These are phyloP conservation scores for Sterrhoptilus dennistouni DNA, from an alignment of 2,113 vertebrate species.

Conservation along the genomic window DNA sequence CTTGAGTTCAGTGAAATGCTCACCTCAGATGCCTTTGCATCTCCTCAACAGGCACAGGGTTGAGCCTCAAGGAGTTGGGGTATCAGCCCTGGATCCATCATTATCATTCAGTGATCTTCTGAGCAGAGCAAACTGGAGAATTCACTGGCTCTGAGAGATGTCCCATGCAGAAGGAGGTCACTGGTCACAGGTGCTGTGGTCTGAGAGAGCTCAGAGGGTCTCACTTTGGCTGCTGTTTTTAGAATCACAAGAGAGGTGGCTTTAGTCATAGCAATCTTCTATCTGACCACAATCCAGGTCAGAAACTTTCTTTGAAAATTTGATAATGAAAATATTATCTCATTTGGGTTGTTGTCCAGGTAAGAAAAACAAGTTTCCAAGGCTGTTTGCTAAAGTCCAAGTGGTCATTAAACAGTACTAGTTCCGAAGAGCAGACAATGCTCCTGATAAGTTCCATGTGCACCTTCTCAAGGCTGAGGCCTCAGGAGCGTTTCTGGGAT, in stretches of 20 bases:
- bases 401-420: neutral
- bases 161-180: neutral
- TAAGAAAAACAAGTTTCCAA: neutral
- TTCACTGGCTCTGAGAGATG: neutral
- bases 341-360: neutral
- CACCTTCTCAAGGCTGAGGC: neutral
- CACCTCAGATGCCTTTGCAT: neutral
- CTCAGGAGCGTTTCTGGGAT: neutral
- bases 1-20: neutral
- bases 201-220: neutral
- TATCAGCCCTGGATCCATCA: accelerated
- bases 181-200: neutral
- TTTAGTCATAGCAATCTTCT: neutral
- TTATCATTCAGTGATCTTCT: accelerated
- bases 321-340: neutral
- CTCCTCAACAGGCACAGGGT: neutral
- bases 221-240: neutral
- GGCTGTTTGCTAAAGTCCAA: neutral
- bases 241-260: neutral
- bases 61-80: neutral
- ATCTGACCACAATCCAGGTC: neutral
- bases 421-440: neutral
- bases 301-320: neutral
- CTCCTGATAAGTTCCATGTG: neutral
- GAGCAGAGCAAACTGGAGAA: neutral